Evolutionary conservation across 2,113 vertebrate genomes (phyloP), one percentile per base, ranked within the genome.

Genomic region (Eubucco bourcierii): DNA sequence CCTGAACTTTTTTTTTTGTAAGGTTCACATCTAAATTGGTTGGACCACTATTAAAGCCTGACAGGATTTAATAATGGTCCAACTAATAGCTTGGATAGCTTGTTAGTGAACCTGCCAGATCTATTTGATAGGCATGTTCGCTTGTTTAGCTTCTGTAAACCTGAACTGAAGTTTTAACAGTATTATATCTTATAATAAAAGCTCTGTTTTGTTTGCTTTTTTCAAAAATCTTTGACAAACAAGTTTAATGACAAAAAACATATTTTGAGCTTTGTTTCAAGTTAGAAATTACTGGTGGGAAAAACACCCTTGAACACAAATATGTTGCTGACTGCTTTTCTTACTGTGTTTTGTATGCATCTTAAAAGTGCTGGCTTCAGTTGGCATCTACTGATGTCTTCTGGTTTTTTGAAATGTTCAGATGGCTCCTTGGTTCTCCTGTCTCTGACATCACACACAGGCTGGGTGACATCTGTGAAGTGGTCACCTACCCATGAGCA

Each of bases 391-490:
- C 44, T 83, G 61, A 31, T 47, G 21, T 14, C 12, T 61, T 55
- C 78, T 59, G 12, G 59, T 41, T 39, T 55, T 10, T 90, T 37
- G 24, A 20, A 77, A 61, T 79, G 10, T 96, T 63, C 96, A 99
- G 99, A 99, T 84, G 99, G 99, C 9, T 99, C 99, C 60, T 97
- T 99, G 97, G 99, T 99, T 85, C 97, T 98, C 18, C 96, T 99
- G 66, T 99, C 99, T 25, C 97, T 99, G 64, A 99, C 99, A 15
- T 99, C 99, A 29, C 99, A 99, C 94, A 99, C 98, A 9, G 99
- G 99, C 67, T 99, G 99, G 99, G 99, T 99, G 85, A 99, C 99
- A 2, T 97, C 98, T 6, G 98, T 99, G 53, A 98, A 98, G 93
- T 99, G 99, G 99, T 98, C 99, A 70, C 99, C 99, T 7, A 97